Conservation (phyloP, 2,888 invertebrate species). For the Perizoma affinitatum region DNA sequence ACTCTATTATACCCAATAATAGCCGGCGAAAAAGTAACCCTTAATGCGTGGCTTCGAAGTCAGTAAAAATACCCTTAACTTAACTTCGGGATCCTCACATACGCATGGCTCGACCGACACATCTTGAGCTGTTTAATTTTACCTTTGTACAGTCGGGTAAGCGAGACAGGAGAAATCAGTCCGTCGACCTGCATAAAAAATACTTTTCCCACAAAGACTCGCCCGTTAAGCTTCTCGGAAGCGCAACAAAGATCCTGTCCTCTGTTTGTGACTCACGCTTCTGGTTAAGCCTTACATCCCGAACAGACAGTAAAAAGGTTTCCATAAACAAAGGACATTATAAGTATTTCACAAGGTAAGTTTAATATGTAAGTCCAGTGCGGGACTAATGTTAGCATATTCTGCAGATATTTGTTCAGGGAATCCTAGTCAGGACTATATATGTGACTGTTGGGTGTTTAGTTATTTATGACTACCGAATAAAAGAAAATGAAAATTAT, state of each 20-base stretch:
- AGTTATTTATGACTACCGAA: too few species aligned
- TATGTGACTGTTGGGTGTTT: too few species aligned
- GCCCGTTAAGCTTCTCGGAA: slow-evolving; percentile 75
- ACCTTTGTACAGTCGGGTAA: slow-evolving; percentile 51
- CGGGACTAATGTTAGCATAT: not conserved
- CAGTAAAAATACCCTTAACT: not conserved
- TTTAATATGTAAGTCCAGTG: too few species aligned
- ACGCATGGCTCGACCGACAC: not conserved
- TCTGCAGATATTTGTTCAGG: not conserved
- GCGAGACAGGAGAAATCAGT: slow-evolving; percentile 72
- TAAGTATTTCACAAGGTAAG: not conserved
- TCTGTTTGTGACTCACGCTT: slow-evolving; percentile 70
- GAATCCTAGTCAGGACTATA: too few species aligned
- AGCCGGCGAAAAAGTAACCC: too few species aligned
- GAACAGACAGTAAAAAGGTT: slow-evolving; percentile 44
- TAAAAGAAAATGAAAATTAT: too few species aligned
- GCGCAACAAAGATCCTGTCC: slow-evolving; percentile 81
- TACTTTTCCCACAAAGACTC: slow-evolving; percentile 77
- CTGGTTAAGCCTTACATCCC: slow-evolving; percentile 62
- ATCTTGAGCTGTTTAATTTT: slow-evolving; percentile 50
- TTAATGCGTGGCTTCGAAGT: not conserved
- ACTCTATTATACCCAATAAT: too few species aligned
- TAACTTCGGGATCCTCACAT: too few species aligned
- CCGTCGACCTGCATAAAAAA: slow-evolving; percentile 75
- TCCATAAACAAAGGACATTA: slow-evolving; percentile 10